phyloP scores from a whole-genome alignment of 2,113 vertebrate genomes.

The Phoenicopterus ruber region DNA sequence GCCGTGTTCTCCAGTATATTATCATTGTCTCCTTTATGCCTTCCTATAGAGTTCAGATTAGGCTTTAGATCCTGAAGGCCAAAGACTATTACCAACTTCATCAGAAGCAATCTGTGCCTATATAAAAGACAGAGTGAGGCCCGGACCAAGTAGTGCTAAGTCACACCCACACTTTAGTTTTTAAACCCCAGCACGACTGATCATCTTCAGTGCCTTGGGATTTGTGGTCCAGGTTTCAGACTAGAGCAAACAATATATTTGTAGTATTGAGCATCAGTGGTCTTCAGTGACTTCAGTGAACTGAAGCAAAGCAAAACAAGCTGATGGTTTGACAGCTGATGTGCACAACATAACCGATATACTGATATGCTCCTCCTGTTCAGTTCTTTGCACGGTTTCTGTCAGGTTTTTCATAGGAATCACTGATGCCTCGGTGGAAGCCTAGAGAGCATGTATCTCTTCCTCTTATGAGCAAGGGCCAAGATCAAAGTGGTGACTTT shows the following conservation, averaged over 20 bases:
- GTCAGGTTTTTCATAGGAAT: not conserved
- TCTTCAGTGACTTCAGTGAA: not conserved
- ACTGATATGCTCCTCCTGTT: not conserved
- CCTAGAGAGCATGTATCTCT: not conserved
- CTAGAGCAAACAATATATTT: not conserved
- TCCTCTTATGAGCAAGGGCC: not conserved
- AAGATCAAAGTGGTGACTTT: not conserved
- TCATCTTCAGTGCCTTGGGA: not conserved
- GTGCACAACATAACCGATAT: not conserved
- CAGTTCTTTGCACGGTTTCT: not conserved
- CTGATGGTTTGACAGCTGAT: not conserved
- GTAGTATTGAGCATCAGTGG: not conserved
- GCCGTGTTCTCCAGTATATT: not conserved
- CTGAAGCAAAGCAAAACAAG: not conserved
- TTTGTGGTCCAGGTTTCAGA: not conserved
- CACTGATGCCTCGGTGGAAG: accelerated
- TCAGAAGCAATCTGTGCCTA: not conserved
- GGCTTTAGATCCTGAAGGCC: not conserved
- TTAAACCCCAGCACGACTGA: not conserved
- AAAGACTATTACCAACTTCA: not conserved
- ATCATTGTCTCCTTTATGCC: not conserved
- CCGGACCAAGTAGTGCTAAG: not conserved
- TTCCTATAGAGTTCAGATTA: not conserved
- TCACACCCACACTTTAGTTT: not conserved
- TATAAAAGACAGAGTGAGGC: not conserved